Percentiles rank a stretch among this genome's conserved stretches.
These are phyloP conservation scores for Cheilosia grossa DNA, from an alignment of 2,888 invertebrate genomes.

Conservation along the genomic window DNA sequence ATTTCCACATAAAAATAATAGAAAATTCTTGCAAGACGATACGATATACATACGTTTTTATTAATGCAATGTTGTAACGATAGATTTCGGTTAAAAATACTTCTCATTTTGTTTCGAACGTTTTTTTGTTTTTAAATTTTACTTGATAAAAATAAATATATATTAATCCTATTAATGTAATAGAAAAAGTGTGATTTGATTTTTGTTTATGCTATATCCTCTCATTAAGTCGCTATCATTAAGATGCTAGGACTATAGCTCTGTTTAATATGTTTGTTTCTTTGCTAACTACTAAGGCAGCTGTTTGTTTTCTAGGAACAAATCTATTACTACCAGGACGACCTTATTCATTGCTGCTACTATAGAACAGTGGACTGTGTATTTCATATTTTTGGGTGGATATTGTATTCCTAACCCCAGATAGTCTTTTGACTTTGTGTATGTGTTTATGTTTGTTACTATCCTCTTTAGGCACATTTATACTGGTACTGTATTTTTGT, in stretches of 20 bases:
- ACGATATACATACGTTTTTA: conserved; percentile 20
- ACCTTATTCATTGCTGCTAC: conserved; percentile 32
- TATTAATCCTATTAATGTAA: conserved; percentile 74
- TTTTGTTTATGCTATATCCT: conserved; percentile 11
- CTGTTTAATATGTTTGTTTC: conserved; percentile 8
- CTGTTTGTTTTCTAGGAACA: conserved; percentile 62
- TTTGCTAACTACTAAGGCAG: conserved; percentile 63
- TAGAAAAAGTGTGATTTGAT: conserved; percentile 66
- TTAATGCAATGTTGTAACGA: conserved; percentile 24
- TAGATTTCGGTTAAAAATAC: conserved; percentile 41
- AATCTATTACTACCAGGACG: conserved; percentile 10
- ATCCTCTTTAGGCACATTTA: conserved; percentile 55
- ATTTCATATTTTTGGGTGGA: conserved; percentile 38
- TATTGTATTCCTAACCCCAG: background rate
- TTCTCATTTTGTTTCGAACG: conserved; percentile 8
- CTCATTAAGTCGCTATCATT: conserved; percentile 16
- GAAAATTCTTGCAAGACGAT: conserved; percentile 49
- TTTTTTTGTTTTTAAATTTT: conserved; percentile 24
- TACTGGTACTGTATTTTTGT: conserved; percentile 67
- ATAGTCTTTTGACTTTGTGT: conserved; percentile 63
- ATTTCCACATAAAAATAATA: conserved; percentile 25
- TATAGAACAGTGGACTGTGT: background rate
- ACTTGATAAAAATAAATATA: conserved; percentile 66
- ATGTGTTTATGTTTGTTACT: conserved; percentile 6
- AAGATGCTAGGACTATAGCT: conserved; percentile 23